phyloP scores from a whole-genome alignment of 2,113 vertebrate genomes.

The Odobenus rosmarus region DNA sequence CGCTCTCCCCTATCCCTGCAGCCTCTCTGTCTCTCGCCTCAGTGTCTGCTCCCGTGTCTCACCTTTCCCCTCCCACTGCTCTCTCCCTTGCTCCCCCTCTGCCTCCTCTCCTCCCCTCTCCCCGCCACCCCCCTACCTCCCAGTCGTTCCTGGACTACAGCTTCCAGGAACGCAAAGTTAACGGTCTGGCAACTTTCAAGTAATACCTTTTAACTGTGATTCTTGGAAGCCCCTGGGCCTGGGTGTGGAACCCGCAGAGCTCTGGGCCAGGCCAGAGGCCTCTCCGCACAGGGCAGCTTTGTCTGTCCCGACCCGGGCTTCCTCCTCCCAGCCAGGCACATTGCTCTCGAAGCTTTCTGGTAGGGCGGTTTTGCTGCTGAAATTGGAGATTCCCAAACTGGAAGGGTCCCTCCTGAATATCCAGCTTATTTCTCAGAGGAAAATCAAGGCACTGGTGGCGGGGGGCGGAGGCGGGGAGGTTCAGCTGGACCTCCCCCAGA shows the following conservation, averaged over 20 bases:
- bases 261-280: neutral
- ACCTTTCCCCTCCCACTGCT: neutral
- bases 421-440: neutral
- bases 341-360: neutral
- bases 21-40: neutral
- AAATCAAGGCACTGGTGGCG: neutral
- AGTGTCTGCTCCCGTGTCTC: neutral
- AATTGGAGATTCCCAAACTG: neutral
- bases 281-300: conserved; percentile 35
- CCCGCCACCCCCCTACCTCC: neutral
- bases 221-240: conserved; percentile 58
- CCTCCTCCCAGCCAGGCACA: neutral
- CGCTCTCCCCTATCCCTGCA: neutral
- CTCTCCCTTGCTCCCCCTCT: neutral
- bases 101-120: neutral
- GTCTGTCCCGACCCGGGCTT: neutral
- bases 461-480: neutral
- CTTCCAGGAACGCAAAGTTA: conserved; percentile 64
- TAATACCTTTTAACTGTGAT: neutral
- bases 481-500: neutral
- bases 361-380: neutral
- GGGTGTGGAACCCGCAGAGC: neutral
- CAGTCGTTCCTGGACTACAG: neutral
- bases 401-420: neutral
- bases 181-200: neutral